phyloP scores from a whole-genome alignment of 1,140 invertebrate genomes.

The Tetragonula clypearis region DNA sequence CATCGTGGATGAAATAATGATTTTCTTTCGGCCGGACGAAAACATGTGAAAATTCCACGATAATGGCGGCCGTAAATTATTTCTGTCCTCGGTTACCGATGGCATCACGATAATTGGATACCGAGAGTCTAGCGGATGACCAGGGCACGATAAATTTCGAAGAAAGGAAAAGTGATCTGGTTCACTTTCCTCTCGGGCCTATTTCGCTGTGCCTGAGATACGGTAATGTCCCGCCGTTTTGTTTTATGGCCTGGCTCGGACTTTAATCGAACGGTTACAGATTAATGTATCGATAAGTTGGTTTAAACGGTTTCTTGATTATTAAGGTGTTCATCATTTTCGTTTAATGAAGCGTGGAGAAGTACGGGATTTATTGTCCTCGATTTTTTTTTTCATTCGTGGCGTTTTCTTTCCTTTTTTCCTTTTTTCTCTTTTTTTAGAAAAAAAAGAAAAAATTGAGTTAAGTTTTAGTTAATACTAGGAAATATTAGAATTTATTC shows the following conservation, averaged over 20 bases:
- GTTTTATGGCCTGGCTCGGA: neutral
- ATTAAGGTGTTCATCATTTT: neutral
- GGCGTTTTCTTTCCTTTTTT: neutral
- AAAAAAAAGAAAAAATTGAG: neutral
- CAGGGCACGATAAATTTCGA: slow-evolving; percentile 36
- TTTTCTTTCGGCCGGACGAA: slow-evolving; percentile 58
- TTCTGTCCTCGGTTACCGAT: slow-evolving; percentile 48
- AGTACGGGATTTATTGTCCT: neutral
- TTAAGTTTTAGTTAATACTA: no score
- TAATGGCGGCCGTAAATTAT: slow-evolving; percentile 57
- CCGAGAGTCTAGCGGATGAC: neutral
- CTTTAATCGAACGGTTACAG: slow-evolving; percentile 10
- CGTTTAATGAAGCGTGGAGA: neutral
- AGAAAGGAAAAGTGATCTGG: slow-evolving; percentile 44
- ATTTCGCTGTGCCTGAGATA: neutral
- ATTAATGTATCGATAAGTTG: slow-evolving; percentile 11
- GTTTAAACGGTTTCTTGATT: neutral
- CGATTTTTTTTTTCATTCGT: neutral
- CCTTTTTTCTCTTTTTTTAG: no score
- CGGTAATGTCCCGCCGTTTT: neutral
- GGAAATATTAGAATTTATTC: no score
- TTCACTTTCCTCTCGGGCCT: slow-evolving; percentile 11
- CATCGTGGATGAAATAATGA: slow-evolving; percentile 68
- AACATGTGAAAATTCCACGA: slow-evolving; percentile 60
- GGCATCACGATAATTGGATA: slow-evolving; percentile 48